Evolutionary conservation across 2,113 vertebrate species (phyloP), one percentile per base, ranked within the genome.

Genomic region (Strix uralensis): DNA sequence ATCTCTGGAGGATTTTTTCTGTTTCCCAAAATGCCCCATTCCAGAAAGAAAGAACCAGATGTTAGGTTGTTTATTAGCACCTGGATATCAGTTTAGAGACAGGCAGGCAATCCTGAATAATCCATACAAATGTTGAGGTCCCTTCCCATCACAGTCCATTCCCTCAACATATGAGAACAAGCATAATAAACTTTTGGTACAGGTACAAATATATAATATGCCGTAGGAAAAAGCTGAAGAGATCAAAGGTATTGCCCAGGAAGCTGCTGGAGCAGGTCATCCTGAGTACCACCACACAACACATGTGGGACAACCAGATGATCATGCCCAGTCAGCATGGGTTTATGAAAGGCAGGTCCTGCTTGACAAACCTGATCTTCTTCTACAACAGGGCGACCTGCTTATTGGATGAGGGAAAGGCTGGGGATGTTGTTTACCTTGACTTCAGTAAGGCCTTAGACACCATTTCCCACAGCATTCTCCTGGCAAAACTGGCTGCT

Each of bases 191-290:
- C 4, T 65, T 81, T 44, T 54, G 9, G 13, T 74, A 70, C 9
- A 52, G 9, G 4, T 0, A 0, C 7, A 73, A 54, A 36, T 4
- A 4, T 25, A 4, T 44, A 25, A 19, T 5, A 38, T 18, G 21
- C 10, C 16, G 36, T 17, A 71, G 27, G 19, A 79, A 81, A 79
- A 59, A 51, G 1, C 0, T 55, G 4, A 16, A 36, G 42, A 66
- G 3, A 46, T 74, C 44, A 51, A 81, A 58, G n/a, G 1, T 57
- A 26, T 46, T 46, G 16, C 44, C 44, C 44, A 8, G 44, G 44
- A 46, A 46, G 44, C 7, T 46, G 44, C 4, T 46, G 16, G 15
- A 46, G 44, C 44, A 46, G 44, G 16, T 46, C 44, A 46, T 46
- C 44, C 44, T 46, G 16, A 46, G 16, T 46, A 46, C 16, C 44